Conservation (phyloP, 2,888 invertebrate species). For the Tiliacea aurago region DNA sequence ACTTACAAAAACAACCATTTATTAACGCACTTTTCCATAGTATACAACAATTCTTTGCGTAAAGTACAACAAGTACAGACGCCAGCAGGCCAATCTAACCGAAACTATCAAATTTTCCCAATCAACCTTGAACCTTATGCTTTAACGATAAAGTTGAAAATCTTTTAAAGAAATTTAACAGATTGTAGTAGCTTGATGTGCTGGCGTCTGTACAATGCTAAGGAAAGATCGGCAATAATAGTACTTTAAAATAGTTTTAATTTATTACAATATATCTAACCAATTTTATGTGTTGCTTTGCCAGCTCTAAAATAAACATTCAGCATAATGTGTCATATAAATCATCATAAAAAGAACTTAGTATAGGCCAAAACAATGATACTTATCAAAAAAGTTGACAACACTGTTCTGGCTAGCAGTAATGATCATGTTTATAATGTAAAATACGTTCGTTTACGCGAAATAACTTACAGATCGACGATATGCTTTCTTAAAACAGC, state of each 20-base stretch:
- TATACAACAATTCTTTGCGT: no score
- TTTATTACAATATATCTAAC: not conserved
- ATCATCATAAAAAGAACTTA: not conserved
- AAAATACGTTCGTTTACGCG: not conserved
- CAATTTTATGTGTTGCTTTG: not conserved
- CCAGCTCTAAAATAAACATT: not conserved
- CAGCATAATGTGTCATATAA: not conserved
- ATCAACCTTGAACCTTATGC: no score
- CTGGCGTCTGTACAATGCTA: no score
- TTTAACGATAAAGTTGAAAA: no score
- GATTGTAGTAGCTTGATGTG: no score
- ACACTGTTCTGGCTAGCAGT: not conserved
- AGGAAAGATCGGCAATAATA: not conserved
- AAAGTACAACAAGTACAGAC: not conserved
- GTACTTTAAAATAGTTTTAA: not conserved
- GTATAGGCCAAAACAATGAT: no score
- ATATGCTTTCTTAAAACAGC: conserved; percentile 32
- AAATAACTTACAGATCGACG: conserved; percentile 33
- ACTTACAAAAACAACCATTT: not conserved
- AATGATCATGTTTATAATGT: not conserved
- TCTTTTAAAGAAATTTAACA: no score
- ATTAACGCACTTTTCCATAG: no score
- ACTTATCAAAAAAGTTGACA: not conserved
- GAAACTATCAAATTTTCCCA: no score
- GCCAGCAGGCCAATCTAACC: no score